These are phyloP conservation scores for Oscheius sp. DNA, from an alignment of 2,888 invertebrate species.

Conservation along the genomic window DNA sequence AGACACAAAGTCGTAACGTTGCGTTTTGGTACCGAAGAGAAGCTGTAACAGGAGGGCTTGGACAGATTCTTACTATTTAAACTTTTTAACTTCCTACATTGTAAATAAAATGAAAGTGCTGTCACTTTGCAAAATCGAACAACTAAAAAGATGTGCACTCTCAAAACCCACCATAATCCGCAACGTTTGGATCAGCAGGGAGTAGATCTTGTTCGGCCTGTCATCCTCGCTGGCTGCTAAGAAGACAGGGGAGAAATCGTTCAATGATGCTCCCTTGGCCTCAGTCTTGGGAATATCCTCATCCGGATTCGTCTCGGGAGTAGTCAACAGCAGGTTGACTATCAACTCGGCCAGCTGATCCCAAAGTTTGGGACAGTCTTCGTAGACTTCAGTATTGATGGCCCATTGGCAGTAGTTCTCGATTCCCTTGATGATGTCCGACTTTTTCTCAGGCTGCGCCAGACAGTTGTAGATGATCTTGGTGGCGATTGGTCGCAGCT, in stretches of 20 bases:
- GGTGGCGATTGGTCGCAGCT: background rate
- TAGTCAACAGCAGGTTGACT: background rate
- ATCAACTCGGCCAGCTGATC: conserved; percentile 23
- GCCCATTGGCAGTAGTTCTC: conserved; percentile 39
- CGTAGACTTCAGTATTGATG: conserved; percentile 36
- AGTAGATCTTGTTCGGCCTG: conserved; percentile 10
- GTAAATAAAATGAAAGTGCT: no score
- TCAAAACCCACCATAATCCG: conserved; percentile 7
- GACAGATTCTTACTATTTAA: no score
- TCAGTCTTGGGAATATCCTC: background rate
- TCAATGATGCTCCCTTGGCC: background rate
- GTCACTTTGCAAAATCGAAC: no score
- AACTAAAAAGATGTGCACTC: no score
- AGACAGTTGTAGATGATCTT: conserved; percentile 19
- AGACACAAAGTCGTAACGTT: no score
- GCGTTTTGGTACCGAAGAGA: no score
- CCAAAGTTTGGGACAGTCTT: conserved; percentile 45
- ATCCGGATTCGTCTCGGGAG: background rate
- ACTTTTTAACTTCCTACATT: no score
- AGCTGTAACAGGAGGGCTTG: no score
- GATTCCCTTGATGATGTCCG: conserved; percentile 38
- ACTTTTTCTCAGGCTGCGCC: conserved; percentile 36
- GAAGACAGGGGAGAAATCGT: conserved; percentile 13
- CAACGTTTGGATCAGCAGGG: background rate
- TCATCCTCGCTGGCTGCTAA: conserved; percentile 4